Percentiles rank a stretch among this genome's conserved stretches.
These are phyloP conservation scores for Bradysia coprophila DNA, from an alignment of 1,140 invertebrate species.

Conservation along the genomic window DNA sequence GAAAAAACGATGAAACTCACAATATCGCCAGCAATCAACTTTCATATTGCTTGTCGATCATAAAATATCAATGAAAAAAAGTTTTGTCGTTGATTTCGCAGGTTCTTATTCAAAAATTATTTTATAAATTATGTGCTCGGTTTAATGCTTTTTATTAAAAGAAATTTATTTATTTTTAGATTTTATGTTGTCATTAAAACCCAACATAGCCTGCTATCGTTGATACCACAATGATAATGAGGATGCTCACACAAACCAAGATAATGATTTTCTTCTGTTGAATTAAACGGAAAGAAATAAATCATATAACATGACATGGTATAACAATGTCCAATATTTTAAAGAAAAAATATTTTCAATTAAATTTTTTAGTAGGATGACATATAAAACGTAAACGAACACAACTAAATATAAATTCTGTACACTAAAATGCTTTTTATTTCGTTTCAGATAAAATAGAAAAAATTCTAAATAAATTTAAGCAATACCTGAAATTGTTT, in stretches of 20 bases:
- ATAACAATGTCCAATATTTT: background rate
- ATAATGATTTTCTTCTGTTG: slow-evolving; percentile 79
- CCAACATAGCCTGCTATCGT: slow-evolving; percentile 37
- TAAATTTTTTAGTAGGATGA: background rate
- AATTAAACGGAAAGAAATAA: background rate
- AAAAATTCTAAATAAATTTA: too few species aligned
- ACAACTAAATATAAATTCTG: background rate
- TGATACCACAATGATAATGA: slow-evolving; percentile 43
- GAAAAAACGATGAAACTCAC: too few species aligned
- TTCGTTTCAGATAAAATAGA: too few species aligned
- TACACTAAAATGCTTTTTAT: background rate
- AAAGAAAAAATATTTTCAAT: background rate
- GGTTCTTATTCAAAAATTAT: too few species aligned
- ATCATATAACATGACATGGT: too few species aligned
- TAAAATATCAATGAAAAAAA: too few species aligned
- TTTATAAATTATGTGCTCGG: too few species aligned
- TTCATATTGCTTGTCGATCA: too few species aligned
- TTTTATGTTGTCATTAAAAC: background rate
- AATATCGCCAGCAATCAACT: too few species aligned
- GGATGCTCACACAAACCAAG: slow-evolving; percentile 58
- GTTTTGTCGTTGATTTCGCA: too few species aligned
- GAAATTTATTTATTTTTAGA: background rate
- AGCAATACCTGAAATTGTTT: too few species aligned
- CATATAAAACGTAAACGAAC: background rate
- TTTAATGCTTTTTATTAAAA: too few species aligned